Percentiles rank a stretch among this genome's conserved stretches.
These are phyloP conservation scores for Thermophis baileyi DNA, from an alignment of 2,113 vertebrate genomes.

Conservation along the genomic window DNA sequence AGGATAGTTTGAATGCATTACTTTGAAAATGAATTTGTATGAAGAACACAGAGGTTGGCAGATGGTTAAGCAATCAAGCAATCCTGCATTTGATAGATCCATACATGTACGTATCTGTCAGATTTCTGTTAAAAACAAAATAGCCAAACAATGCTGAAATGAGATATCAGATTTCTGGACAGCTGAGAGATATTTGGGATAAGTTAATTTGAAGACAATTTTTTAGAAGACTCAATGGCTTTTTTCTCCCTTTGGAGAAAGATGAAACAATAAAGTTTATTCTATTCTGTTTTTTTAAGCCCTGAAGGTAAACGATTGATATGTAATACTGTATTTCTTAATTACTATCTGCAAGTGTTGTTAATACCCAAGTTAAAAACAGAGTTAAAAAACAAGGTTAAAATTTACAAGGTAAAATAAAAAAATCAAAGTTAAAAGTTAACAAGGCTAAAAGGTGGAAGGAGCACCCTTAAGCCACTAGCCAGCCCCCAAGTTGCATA, in stretches of 20 bases:
- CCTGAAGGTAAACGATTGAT: background rate
- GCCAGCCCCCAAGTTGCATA: background rate
- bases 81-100: slow-evolving; percentile 29
- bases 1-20: slow-evolving; percentile 57
- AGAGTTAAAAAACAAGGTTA: background rate
- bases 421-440: background rate
- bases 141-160: slow-evolving; percentile 40
- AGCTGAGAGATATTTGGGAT: slow-evolving; percentile 46
- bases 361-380: background rate
- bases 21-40: slow-evolving; percentile 20
- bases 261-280: background rate
- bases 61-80: slow-evolving; percentile 54
- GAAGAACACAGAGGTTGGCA: slow-evolving; percentile 7
- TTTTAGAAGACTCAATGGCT: background rate
- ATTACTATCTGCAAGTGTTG: background rate
- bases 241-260: background rate
- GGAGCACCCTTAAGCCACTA: background rate
- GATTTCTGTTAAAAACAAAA: slow-evolving; percentile 49
- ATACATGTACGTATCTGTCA: slow-evolving; percentile 31
- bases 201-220: slow-evolving; percentile 40
- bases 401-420: background rate
- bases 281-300: background rate
- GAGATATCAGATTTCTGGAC: slow-evolving; percentile 34
- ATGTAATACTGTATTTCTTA: background rate
- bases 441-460: background rate